phyloP scores from a whole-genome alignment of 2,797 vertebrate genomes.

The Cuculus canorus region DNA sequence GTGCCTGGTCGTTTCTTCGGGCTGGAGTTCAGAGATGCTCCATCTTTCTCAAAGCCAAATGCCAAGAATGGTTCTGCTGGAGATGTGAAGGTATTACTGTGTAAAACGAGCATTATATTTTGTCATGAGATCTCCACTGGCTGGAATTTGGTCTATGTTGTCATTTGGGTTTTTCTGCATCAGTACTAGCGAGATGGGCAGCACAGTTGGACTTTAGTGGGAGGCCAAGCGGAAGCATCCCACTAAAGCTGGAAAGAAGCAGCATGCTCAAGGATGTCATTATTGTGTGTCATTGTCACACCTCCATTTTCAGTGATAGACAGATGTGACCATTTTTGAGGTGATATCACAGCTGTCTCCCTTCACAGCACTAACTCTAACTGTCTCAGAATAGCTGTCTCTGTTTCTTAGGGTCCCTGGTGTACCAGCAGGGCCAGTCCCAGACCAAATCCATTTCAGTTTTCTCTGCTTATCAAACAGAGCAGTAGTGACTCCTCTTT shows the following conservation, averaged over 20 bases:
- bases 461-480: not conserved
- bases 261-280: not conserved
- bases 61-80: not conserved
- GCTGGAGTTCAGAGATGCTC: not conserved
- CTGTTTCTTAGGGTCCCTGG: not conserved
- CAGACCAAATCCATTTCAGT: not conserved
- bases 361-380: not conserved
- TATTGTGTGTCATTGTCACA: not conserved
- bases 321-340: not conserved
- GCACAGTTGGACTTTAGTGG: not conserved
- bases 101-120: not conserved
- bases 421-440: not conserved
- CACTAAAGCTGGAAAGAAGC: not conserved
- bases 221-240: not conserved
- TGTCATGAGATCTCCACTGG: not conserved
- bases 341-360: not conserved
- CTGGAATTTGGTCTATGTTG: not conserved
- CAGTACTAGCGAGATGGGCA: not conserved
- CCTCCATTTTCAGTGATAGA: fast-evolving
- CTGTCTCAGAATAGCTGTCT: not conserved
- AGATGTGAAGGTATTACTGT: not conserved
- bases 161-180: not conserved
- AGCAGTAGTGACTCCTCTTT: not conserved
- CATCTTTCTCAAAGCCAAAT: not conserved
- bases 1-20: not conserved